Evolutionary conservation across 2,113 vertebrate genomes (phyloP), one percentile per base, ranked within the genome.

Genomic region (Turdus rufiventris): DNA sequence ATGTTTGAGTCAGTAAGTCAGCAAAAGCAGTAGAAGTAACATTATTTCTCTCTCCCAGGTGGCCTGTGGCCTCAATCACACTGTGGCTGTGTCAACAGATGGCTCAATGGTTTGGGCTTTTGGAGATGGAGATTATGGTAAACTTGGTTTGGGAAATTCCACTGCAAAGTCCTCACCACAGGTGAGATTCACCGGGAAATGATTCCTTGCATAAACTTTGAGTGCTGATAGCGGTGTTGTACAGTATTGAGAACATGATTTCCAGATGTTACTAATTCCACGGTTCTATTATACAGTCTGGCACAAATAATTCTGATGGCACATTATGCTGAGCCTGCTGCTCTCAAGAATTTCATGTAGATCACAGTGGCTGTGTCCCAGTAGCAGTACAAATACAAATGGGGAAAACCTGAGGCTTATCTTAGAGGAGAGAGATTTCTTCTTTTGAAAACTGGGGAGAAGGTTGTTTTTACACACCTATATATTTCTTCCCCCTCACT

Each of bases 41-140:
- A 2, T 74, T 48, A 3, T 82, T 95, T 62, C 42, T 93, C 20
- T 91, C 67, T 61, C 63, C 21, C 70, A 98, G 98, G 98, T 98
- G 91, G 98, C 98, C 62, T 98, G 98, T 96, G 98, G 98, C 23
- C 96, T 98, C 76, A 98, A 98, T 88, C 98, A 98, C 61, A 98
- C 98, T 6, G 93, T 98, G 24, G 98, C 98, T 6, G 98, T 98
- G n/a, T 98, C 98, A 58, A 85, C 98, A 31, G 98, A 98, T 88
- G 98, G 98, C 38, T 98, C 98, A n/a, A 96, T 98, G 97, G 98
- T 98, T 33, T 98, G 98, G 98, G 98, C 98, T 68, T 98, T 98
- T 85, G 98, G 98, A 88, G 98, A 98, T 66, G 98, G 98, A 62
- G 98, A 98, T 88, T 98, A 98, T 73, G 98, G 98, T 34, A 98